Conservation (phyloP, 2,888 invertebrate genomes). For the Apomyelois bistriatella region DNA sequence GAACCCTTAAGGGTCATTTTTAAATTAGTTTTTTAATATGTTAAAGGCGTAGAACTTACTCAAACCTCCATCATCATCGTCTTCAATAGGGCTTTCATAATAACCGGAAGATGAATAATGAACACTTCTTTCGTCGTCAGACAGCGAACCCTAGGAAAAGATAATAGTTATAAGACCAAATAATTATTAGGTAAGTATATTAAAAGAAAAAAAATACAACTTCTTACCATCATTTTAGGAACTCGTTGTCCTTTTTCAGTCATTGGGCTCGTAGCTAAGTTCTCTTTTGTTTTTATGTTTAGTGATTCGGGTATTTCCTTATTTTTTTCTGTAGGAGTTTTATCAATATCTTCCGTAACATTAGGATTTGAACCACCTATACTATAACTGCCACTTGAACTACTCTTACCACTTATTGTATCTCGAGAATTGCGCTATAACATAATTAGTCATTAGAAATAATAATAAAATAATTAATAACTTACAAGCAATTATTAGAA, state of each 20-base stretch:
- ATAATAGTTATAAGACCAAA: neutral
- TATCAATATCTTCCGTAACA: slow-evolving; percentile 55
- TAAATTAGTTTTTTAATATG: neutral
- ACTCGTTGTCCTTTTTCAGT: slow-evolving; percentile 56
- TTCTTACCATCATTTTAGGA: slow-evolving; percentile 63
- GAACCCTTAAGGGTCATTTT: neutral
- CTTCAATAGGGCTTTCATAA: slow-evolving; percentile 86
- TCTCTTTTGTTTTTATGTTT: slow-evolving; percentile 43
- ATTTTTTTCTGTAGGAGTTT: slow-evolving; percentile 48
- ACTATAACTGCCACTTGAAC: slow-evolving; percentile 76
- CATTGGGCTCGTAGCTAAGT: slow-evolving; percentile 38
- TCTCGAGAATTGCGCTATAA: slow-evolving; percentile 36
- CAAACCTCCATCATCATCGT: slow-evolving; percentile 79
- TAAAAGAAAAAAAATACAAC: too few relatives aligned
- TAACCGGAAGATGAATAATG: slow-evolving; percentile 87
- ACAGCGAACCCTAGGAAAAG: slow-evolving; percentile 75
- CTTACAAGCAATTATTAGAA: neutral
- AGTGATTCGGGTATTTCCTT: slow-evolving; percentile 45
- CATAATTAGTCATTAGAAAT: neutral
- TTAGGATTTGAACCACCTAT: slow-evolving; percentile 72
- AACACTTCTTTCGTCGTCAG: slow-evolving; percentile 85
- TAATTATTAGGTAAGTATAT: neutral
- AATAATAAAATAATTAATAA: neutral
- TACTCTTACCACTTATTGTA: slow-evolving; percentile 69
- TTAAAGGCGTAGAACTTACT: slow-evolving; percentile 43